A percentile compares a stretch with the other conserved stretches of the same genome.
Conservation (phyloP, 2,113 vertebrate genomes). For the Neodon shergylaensis region DNA sequence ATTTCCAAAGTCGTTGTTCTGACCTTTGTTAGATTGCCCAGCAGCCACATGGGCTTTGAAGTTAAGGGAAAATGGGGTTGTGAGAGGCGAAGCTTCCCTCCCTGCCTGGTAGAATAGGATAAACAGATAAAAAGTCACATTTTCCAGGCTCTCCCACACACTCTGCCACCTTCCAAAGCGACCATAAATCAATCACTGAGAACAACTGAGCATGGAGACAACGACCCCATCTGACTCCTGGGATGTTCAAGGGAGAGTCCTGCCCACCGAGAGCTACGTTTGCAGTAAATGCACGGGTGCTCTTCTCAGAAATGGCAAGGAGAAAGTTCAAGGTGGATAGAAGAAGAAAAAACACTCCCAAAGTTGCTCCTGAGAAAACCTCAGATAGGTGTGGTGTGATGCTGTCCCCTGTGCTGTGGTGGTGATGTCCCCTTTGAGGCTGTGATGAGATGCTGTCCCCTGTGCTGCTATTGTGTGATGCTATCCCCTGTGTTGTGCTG, state of each 20-base stretch:
- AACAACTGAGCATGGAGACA: neutral
- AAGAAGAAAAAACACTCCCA: neutral
- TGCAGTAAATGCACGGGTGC: neutral
- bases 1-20: neutral
- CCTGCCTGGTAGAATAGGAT: neutral
- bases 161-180: neutral
- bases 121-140: neutral
- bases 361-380: neutral
- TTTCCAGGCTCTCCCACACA: neutral
- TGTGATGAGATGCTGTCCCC: no score
- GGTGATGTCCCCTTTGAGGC: no score
- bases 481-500: no score
- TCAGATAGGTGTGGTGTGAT: neutral
- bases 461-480: no score
- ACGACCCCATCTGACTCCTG: neutral
- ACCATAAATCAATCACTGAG: neutral
- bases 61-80: neutral
- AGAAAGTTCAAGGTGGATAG: neutral
- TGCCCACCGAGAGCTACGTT: neutral
- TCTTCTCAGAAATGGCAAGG: neutral
- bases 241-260: neutral
- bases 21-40: neutral
- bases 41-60: neutral
- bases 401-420: no score
- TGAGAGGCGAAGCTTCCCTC: neutral